Evolutionary conservation across 2,888 invertebrate genomes (phyloP).

Genomic region (Panzeria rudis): DNA sequence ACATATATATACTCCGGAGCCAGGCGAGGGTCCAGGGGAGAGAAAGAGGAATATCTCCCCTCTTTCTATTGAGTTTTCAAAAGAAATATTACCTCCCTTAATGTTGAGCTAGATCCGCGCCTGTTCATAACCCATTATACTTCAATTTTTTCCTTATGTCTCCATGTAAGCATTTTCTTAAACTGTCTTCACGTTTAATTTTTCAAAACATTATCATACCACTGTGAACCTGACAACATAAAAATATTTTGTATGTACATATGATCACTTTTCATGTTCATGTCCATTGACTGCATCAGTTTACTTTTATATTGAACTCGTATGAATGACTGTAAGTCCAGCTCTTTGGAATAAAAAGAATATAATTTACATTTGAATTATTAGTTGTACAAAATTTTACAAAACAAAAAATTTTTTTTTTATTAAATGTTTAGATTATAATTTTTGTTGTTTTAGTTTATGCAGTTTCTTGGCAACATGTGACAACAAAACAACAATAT

Average conservation of each 20-base stretch:
- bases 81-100: too few species aligned
- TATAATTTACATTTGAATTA: conserved; percentile 70
- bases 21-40: too few species aligned
- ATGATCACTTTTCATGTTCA: conserved; percentile 63
- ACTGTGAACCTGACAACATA: conserved; percentile 33
- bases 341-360: conserved; percentile 41
- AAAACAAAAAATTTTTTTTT: conserved; percentile 33
- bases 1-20: too few species aligned
- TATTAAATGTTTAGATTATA: conserved; percentile 61
- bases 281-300: conserved; percentile 48
- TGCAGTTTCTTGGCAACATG: conserved; percentile 62
- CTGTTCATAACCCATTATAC: too few species aligned
- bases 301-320: conserved; percentile 31
- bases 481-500: conserved; percentile 65
- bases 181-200: too few species aligned
- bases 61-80: too few species aligned
- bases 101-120: too few species aligned
- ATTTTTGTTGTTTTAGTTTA: conserved; percentile 40
- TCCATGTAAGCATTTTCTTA: too few species aligned
- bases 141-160: too few species aligned
- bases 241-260: conserved; percentile 39
- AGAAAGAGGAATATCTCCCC: too few species aligned
- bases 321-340: conserved; percentile 33
- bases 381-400: conserved; percentile 57
- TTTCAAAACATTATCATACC: background rate